Base-by-base conservation (phyloP, 2,797 vertebrate genomes). In the Poliocrania exsul region DNA sequence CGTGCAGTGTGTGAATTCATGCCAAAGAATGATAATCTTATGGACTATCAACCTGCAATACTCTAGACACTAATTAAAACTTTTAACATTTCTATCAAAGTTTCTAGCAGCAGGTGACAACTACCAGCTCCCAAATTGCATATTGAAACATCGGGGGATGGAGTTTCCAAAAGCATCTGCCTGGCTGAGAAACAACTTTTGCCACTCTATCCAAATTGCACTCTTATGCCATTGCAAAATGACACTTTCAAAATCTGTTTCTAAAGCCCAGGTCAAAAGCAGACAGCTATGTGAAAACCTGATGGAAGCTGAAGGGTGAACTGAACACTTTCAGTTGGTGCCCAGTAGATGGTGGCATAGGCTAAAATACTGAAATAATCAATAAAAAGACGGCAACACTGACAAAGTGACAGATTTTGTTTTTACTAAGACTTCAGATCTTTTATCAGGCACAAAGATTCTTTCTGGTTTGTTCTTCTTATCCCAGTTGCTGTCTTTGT, bases 341-440 rank as follows among this genome's bases (percentile, higher is more conserved):
- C 53, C 96, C 97, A 96, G 91, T 94, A 98, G 98, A 96, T 98
- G 98, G 97, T 94, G 95, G 72, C 69, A 96, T 54, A 95, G 92
- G 84, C 81, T 95, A 94, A 96, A 92, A 28, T 75, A 91, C 95
- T n/a, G 29, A 81, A 44, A 37, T 46, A 65, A 15, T 57, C 40
- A 3, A 3, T 23, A 29, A 69, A 90, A 70, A 58, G 44, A 71
- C 60, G 31, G 46, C 50, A 88, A 69, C 70, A 61, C 77, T 83
- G 83, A 67, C 84, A 93, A 81, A 94, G 91, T 47, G 57, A 96
- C 74, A 94, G 73, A 21, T 94, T 71, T 94, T 93, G 66, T 51
- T 93, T 97, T 94, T 47, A 91, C 35, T 66, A 38, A 84, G 54
- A 95, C 72, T 95, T 96, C 33, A 88, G 93, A 78, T 77, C 51